phyloP scores from a whole-genome alignment of 2,888 invertebrate species.

The Dolichomitus sp. region DNA sequence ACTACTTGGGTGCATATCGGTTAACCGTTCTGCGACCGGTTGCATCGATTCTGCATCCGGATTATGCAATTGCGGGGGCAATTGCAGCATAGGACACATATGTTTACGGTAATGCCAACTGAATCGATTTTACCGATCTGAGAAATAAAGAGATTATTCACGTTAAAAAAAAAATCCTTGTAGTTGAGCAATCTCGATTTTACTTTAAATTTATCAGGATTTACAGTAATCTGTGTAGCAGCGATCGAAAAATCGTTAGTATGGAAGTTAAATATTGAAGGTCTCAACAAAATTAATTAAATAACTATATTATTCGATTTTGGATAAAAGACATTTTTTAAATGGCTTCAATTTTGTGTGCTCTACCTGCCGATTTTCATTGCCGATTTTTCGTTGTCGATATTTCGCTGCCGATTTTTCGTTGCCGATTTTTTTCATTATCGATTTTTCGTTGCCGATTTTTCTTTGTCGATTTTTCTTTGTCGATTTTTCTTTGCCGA shows the following conservation, averaged over 20 bases:
- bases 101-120: background rate
- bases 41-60: conserved; percentile 60
- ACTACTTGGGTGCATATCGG: conserved; percentile 23
- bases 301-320: background rate
- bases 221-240: background rate
- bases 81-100: background rate
- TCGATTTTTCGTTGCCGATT: no score
- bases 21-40: conserved; percentile 28
- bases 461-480: no score
- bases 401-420: no score
- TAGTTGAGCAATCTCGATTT: no score
- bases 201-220: background rate
- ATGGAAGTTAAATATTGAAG: background rate
- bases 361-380: no score
- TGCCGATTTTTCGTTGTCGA: no score
- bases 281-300: background rate
- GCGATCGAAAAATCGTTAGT: background rate
- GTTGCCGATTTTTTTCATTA: no score
- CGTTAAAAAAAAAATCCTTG: no score
- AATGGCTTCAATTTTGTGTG: no score
- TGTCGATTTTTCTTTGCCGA: no score
- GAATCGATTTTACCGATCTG: no score
- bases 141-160: no score
- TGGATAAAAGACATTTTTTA: background rate
- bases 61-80: conserved; percentile 57